phyloP scores from a whole-genome alignment of 1,140 invertebrate species.

The Trichonephila clavipes region DNA sequence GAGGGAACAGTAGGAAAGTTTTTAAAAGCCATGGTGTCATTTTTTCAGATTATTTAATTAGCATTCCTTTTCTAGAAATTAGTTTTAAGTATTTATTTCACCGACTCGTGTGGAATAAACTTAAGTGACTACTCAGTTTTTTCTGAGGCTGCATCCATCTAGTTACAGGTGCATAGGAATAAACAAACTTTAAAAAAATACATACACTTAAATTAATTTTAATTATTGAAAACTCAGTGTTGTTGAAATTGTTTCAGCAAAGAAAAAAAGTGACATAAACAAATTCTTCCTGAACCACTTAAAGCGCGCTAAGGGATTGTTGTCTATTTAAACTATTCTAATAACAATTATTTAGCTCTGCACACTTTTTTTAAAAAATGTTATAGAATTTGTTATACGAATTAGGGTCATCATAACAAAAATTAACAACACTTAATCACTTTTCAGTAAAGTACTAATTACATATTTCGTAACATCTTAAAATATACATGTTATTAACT shows the following conservation, averaged over 20 bases:
- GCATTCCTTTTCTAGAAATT: neutral
- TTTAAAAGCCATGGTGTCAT: slow-evolving; percentile 29
- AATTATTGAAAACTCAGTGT: neutral
- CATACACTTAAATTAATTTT: neutral
- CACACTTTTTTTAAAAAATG: no score
- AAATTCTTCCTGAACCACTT: no score
- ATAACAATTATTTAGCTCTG: no score
- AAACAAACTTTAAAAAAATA: neutral
- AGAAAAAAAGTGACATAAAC: neutral
- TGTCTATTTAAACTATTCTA: no score
- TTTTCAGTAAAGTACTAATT: no score
- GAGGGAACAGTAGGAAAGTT: slow-evolving; percentile 17
- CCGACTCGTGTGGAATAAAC: neutral
- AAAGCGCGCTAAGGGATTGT: no score
- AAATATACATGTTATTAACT: no score
- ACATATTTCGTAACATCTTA: no score
- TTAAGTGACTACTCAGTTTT: neutral
- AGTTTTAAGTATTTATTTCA: neutral
- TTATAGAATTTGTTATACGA: no score
- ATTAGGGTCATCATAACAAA: no score
- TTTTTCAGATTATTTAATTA: slow-evolving; percentile 42
- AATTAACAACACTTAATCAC: no score
- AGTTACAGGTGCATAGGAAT: neutral
- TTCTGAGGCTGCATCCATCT: neutral
- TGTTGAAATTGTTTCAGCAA: neutral